Conservation (phyloP, 2,888 invertebrate genomes). For the Ichneumoninae sp. region DNA sequence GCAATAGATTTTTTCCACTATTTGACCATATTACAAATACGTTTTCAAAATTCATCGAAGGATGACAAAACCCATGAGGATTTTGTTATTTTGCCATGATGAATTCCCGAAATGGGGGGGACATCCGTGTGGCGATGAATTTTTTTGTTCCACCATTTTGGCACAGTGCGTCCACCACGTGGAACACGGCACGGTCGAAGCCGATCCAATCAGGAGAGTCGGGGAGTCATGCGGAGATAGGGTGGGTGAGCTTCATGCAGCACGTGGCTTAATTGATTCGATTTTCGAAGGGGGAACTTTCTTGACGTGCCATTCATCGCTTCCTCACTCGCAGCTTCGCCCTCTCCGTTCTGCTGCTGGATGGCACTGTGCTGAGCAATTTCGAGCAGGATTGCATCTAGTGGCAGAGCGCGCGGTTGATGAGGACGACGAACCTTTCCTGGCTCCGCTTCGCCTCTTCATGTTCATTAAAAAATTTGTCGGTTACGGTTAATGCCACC, state of each 20-base stretch:
- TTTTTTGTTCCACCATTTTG: slow-evolving; percentile 77
- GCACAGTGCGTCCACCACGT: slow-evolving; percentile 70
- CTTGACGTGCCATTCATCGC: slow-evolving; percentile 57
- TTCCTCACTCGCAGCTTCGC: slow-evolving; percentile 31
- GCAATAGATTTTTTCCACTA: not conserved
- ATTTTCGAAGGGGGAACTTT: slow-evolving; percentile 78
- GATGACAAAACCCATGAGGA: not conserved
- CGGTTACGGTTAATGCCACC: not conserved
- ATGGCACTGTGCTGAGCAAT: slow-evolving; percentile 36
- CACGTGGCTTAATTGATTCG: slow-evolving; percentile 83
- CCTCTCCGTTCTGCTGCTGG: slow-evolving; percentile 9
- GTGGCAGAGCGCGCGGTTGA: not conserved
- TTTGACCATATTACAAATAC: too few species aligned
- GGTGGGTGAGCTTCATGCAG: slow-evolving; percentile 71
- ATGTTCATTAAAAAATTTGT: not conserved
- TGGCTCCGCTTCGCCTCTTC: not conserved
- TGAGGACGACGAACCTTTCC: not conserved
- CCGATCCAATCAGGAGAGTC: slow-evolving; percentile 75
- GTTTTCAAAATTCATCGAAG: not conserved
- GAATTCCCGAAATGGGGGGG: not conserved
- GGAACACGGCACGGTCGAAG: slow-evolving; percentile 71
- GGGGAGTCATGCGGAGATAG: slow-evolving; percentile 60
- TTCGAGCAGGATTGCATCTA: not conserved
- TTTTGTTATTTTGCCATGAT: slow-evolving; percentile 1
- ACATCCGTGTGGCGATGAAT: not conserved